Percentiles rank a stretch among this genome's conserved stretches.
Evolutionary conservation across 30 jellyfish, hydroid and myxozoan genomes (phyloP).

Genomic region (Nemopilema nomurai): DNA sequence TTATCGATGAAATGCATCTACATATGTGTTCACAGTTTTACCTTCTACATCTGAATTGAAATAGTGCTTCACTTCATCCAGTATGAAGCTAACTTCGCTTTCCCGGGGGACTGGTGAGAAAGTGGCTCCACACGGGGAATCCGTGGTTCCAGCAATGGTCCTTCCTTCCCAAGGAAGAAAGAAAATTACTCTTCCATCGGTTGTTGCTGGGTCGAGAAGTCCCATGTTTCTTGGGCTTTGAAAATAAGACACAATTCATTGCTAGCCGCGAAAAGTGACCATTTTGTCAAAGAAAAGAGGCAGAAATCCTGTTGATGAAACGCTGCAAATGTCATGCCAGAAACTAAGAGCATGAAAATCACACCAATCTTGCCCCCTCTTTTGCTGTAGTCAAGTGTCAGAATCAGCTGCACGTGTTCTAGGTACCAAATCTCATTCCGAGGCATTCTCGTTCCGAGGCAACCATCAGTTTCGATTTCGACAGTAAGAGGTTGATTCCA

Average conservation of each 20-base stretch:
- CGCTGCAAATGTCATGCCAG: too few species aligned
- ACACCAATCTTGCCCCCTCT: too few species aligned
- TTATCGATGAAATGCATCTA: too few species aligned
- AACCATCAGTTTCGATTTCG: conserved; percentile 82
- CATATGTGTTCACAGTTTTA: too few species aligned
- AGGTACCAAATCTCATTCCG: conserved; percentile 90
- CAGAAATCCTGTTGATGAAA: too few species aligned
- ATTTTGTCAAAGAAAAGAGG: too few species aligned
- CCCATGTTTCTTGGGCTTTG: conserved; percentile 94
- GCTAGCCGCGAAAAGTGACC: too few species aligned
- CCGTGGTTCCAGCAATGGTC: conserved; percentile 99
- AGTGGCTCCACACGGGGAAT: conserved; percentile 80
- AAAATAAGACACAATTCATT: too few species aligned
- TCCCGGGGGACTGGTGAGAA: conserved; percentile 87
- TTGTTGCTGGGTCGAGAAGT: conserved; percentile 92
- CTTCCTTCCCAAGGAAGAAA: conserved; percentile 99
- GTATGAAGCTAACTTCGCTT: conserved; percentile 82
- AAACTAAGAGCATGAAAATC: too few species aligned
- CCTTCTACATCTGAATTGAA: conserved; percentile 87
- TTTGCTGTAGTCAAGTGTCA: conserved; percentile 80
- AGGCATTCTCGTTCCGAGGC: conserved; percentile 77
- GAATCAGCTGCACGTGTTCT: conserved; percentile 89
- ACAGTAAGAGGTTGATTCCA: conserved; percentile 96
- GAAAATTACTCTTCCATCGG: conserved; percentile 98
- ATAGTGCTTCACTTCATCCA: conserved; percentile 73